Percentiles rank a stretch among this genome's conserved stretches.
Evolutionary conservation across 2,888 invertebrate species (phyloP).

Genomic region (Folsomia candida): DNA sequence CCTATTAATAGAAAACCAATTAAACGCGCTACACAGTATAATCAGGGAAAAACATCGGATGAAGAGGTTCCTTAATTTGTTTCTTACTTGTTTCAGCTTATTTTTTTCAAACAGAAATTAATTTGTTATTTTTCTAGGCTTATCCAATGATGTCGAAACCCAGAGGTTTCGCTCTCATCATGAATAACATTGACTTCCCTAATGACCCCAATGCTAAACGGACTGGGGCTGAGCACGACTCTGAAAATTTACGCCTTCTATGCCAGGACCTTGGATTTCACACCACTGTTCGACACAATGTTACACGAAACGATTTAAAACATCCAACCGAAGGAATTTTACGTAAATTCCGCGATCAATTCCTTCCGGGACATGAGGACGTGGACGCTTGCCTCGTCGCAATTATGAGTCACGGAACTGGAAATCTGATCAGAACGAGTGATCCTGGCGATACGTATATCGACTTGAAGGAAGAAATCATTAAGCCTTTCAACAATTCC

Average conservation of each 20-base stretch:
- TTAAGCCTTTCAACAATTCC: conserved; percentile 41
- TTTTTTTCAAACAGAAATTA: too few relatives aligned
- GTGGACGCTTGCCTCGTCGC: conserved; percentile 45
- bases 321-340: conserved; percentile 34
- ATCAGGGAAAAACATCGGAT: neutral
- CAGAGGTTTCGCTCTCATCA: conserved; percentile 40
- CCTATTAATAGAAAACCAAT: neutral
- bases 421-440: conserved; percentile 25
- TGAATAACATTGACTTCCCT: conserved; percentile 45
- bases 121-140: conserved; percentile 19
- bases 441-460: conserved; percentile 33
- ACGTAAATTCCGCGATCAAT: conserved; percentile 36
- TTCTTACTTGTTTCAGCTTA: neutral
- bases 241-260: conserved; percentile 29
- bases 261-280: conserved; percentile 34
- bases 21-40: neutral
- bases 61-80: conserved; percentile 7
- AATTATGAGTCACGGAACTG: conserved; percentile 47
- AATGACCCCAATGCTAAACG: conserved; percentile 28
- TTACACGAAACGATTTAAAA: conserved; percentile 24
- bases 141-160: conserved; percentile 44
- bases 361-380: neutral
- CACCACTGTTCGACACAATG: conserved; percentile 31
- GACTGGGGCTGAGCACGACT: conserved; percentile 42
- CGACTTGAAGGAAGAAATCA: conserved; percentile 40